Percentiles rank a stretch among this genome's conserved stretches.
phyloP scores from a whole-genome alignment of 2,888 invertebrate species.

The Leptinotarsa juncta region DNA sequence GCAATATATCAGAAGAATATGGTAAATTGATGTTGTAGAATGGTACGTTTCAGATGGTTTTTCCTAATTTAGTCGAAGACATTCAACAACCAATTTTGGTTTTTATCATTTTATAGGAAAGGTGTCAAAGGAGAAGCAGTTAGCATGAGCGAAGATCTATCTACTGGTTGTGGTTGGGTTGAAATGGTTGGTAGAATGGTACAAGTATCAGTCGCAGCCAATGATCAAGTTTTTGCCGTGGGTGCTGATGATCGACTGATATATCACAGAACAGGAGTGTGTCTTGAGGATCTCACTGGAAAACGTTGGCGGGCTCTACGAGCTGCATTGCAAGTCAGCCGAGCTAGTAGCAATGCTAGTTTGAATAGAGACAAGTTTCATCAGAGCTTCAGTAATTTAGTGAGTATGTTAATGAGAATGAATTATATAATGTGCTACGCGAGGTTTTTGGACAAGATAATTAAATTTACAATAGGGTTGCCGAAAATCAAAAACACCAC shows the following conservation, averaged over 20 bases:
- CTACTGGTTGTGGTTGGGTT: constrained; percentile 87
- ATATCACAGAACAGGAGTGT: constrained; percentile 84
- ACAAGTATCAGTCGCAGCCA: constrained; percentile 84
- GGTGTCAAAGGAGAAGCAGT: constrained; percentile 72
- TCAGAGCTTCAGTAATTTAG: constrained; percentile 76
- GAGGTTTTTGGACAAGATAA: no score
- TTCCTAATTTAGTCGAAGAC: no score
- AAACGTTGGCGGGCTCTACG: constrained; percentile 87
- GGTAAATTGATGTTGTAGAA: no score
- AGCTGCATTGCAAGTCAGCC: constrained; percentile 84
- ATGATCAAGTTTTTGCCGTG: constrained; percentile 89
- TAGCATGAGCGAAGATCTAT: constrained; percentile 79
- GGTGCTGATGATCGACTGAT: constrained; percentile 85
- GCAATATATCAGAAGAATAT: no score
- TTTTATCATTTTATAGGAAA: no score
- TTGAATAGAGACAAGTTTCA: constrained; percentile 63
- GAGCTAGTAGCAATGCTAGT: constrained; percentile 85
- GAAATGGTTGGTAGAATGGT: constrained; percentile 90
- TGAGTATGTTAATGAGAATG: constrained; percentile 52
- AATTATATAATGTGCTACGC: no score
- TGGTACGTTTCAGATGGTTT: no score
- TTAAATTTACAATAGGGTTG: no score
- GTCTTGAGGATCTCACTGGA: constrained; percentile 81
- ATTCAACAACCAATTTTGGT: no score
- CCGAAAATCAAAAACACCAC: no score